Evolutionary conservation across 2,113 vertebrate genomes (phyloP).

Genomic region (human (Homo sapiens)): DNA sequence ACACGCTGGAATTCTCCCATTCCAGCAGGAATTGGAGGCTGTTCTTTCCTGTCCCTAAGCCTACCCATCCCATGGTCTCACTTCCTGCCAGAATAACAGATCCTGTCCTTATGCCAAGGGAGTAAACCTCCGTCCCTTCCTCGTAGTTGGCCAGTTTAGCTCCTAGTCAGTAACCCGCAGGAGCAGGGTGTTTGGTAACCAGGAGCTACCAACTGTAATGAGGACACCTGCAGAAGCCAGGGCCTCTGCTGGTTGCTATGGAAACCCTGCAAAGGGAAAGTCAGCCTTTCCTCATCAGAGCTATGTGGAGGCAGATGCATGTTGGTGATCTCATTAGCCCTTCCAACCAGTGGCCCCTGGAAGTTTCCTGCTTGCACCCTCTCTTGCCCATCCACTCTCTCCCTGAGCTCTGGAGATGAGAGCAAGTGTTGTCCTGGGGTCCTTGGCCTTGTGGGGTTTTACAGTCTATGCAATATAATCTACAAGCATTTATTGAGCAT

Average conservation of each 20-base stretch:
- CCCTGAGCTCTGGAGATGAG: not conserved
- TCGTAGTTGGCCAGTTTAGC: accelerated
- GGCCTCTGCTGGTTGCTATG: not conserved
- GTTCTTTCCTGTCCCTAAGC: not conserved
- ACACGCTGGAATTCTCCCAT: too few relatives aligned
- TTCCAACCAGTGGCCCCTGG: not conserved
- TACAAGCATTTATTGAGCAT: not conserved
- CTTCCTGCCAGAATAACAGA: not conserved
- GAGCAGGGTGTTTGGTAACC: not conserved
- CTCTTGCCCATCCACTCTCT: not conserved
- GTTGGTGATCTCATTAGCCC: not conserved
- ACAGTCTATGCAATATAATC: not conserved
- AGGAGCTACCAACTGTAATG: not conserved
- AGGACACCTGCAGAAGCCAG: not conserved
- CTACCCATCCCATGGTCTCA: not conserved
- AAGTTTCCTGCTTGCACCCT: not conserved
- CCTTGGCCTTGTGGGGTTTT: not conserved
- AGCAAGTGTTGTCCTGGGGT: not conserved
- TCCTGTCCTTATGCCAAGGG: not conserved
- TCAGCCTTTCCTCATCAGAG: not conserved
- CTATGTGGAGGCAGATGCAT: not conserved
- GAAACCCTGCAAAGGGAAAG: not conserved
- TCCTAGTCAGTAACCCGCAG: not conserved
- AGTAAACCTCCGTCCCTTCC: too few relatives aligned
- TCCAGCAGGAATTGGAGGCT: not conserved